A percentile compares a stretch with the other conserved stretches of the same genome.
These are phyloP conservation scores for Halichondria panicea DNA, from an alignment of 37 sponge, comb jelly and placozoan species.

Conservation along the genomic window DNA sequence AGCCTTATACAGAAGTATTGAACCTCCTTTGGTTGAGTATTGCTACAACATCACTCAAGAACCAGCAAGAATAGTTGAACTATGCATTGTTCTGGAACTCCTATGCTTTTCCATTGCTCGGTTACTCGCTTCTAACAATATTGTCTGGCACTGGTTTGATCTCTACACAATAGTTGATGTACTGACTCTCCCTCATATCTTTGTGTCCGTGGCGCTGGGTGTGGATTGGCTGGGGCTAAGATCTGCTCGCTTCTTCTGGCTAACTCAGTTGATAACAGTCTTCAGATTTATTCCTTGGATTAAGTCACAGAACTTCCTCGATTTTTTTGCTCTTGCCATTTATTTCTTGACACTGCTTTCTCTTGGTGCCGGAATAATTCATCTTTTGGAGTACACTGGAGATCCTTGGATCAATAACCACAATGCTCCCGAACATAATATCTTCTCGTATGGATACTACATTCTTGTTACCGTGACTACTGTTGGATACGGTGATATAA, in stretches of 20 bases:
- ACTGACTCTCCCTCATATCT: conserved; percentile 65
- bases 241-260: conserved; percentile 55
- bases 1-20: conserved; percentile 4
- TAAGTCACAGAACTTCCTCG: conserved; percentile 13
- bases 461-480: conserved; percentile 83
- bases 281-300: conserved; percentile 27
- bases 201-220: conserved; percentile 44
- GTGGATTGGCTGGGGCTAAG: conserved; percentile 76
- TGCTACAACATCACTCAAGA: not conserved
- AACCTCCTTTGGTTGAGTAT: not conserved
- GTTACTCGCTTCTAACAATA: conserved; percentile 30
- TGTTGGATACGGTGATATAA: conserved; percentile 87
- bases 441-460: conserved; percentile 55
- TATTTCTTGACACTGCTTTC: conserved; percentile 56
- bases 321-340: conserved; percentile 22
- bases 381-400: conserved; percentile 75
- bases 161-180: conserved; percentile 64
- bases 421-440: conserved; percentile 8
- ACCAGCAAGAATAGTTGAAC: conserved; percentile 27
- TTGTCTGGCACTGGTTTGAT: conserved; percentile 50
- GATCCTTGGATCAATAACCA: conserved; percentile 70
- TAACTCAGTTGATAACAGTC: conserved; percentile 39
- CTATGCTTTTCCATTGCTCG: conserved; percentile 29
- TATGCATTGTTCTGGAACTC: conserved; percentile 17
- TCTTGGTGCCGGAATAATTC: conserved; percentile 59